Evolutionary conservation across 2,888 invertebrate species (phyloP).

Genomic region (Acronicta aceris): DNA sequence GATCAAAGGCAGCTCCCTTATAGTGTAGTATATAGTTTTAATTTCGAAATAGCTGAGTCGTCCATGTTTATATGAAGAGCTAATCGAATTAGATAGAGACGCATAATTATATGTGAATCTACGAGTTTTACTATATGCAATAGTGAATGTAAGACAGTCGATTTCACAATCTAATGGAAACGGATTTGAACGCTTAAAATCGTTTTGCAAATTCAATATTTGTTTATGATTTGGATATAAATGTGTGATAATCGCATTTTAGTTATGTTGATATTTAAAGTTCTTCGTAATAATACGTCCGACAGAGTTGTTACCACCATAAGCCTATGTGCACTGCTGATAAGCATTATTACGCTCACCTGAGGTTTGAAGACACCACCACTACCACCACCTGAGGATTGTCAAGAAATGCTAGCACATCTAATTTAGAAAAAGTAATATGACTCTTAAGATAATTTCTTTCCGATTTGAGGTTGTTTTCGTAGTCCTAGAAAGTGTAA

Average conservation of each 20-base stretch:
- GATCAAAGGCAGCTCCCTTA: not conserved
- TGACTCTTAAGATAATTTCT: too few relatives aligned
- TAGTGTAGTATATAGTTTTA: not conserved
- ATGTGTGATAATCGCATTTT: constrained; percentile 20
- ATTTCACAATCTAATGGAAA: constrained; percentile 43
- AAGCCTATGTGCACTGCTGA: too few relatives aligned
- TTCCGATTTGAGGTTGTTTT: too few relatives aligned
- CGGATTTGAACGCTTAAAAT: constrained; percentile 24
- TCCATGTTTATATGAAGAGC: constrained; percentile 20
- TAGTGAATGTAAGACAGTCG: constrained; percentile 27
- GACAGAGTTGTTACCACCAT: too few relatives aligned
- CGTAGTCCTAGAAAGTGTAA: too few relatives aligned
- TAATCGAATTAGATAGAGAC: constrained; percentile 35
- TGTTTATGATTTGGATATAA: constrained; percentile 9
- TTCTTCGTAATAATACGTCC: too few relatives aligned
- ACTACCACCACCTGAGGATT: too few relatives aligned
- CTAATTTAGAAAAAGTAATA: too few relatives aligned
- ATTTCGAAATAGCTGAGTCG: constrained; percentile 10
- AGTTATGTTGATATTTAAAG: not conserved
- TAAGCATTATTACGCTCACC: too few relatives aligned
- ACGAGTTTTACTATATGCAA: constrained; percentile 20
- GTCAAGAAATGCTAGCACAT: too few relatives aligned
- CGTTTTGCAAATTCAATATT: constrained; percentile 25
- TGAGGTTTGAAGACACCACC: too few relatives aligned
- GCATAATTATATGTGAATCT: constrained; percentile 37